Conservation (phyloP, 2,888 invertebrate genomes). For the Allacma fusca region DNA sequence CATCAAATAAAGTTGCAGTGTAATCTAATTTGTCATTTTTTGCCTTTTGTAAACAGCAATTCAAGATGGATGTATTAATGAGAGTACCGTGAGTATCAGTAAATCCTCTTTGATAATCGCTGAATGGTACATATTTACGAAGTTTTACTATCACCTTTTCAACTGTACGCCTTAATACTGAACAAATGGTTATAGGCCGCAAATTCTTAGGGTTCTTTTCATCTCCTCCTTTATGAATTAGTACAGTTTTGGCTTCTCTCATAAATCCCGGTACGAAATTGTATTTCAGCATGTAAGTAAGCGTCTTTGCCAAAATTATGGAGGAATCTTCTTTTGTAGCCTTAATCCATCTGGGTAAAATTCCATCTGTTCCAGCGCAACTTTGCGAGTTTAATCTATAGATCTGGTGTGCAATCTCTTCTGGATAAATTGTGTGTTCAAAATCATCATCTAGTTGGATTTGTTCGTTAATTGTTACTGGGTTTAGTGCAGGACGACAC, state of each 20-base stretch:
- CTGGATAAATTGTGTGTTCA: neutral
- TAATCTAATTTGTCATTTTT: neutral
- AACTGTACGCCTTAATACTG: neutral
- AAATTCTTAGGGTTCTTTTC: neutral
- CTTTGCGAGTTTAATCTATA: neutral
- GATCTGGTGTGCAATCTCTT: neutral
- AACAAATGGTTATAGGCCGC: neutral
- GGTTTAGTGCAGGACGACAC: neutral
- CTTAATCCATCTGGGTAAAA: conserved; percentile 13
- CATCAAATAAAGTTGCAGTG: neutral
- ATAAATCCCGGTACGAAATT: conserved; percentile 17
- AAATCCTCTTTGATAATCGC: neutral
- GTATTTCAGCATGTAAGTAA: neutral
- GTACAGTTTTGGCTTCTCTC: neutral
- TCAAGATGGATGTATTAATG: neutral
- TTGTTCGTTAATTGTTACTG: neutral
- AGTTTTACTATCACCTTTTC: neutral
- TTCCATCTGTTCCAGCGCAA: neutral
- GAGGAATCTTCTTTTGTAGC: neutral
- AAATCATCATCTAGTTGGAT: neutral
- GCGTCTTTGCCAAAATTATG: neutral
- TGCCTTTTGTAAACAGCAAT: neutral
- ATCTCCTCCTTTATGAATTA: conserved; percentile 4
- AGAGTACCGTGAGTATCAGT: conserved; percentile 1
- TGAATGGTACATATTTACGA: neutral